Evolutionary conservation across 2,888 invertebrate species (phyloP), one percentile per base, ranked within the genome.

Genomic region (Diplolepis rosae): DNA sequence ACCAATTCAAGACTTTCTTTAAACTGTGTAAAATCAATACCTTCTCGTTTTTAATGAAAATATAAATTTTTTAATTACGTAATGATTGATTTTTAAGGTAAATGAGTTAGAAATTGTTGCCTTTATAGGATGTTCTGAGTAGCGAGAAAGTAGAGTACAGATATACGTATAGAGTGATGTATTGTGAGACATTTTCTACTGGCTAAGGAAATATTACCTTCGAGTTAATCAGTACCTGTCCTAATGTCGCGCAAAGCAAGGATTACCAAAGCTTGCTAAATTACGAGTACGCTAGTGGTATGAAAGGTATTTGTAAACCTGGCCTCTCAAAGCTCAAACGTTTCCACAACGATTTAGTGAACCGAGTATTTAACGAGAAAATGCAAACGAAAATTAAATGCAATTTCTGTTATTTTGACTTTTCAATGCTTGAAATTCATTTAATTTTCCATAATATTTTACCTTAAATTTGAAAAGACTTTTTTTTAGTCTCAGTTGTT

Each of bases 161-260:
- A n/a, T n/a, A n/a, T n/a, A n/a, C n/a, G n/a, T n/a, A n/a, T n/a
- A n/a, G n/a, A n/a, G n/a, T n/a, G n/a, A n/a, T 61, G 61, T 39
- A 3, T 39, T 39, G n/a, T 39, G 35, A 35, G 61, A 24, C 39
- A 39, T 61, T 61, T 61, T 61, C 35, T 39, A 61, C 61, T 22
- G 22, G 2, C 39, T 24, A 27, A 39, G 61, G 39, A 61, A 61
- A 61, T 61, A 61, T 61, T 39, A 61, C 61, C 61, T 35, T 24
- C 39, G n/a, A 61, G 61, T 61, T 39, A 61, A 61, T 61, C 61
- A 61, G 35, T 39, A 61, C 61, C 24, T 56, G 56, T 56, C 39
- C 24, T 24, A 39, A 35, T 24, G 39, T 61, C 39, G 24, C 27
- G 22, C 24, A 32, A 39, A 24, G 39, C 61, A 61, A 61, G 61